Percentiles rank a stretch among this genome's conserved stretches.
These are phyloP conservation scores for Drosophila recens DNA, from an alignment of 2,888 invertebrate species.

Conservation along the genomic window DNA sequence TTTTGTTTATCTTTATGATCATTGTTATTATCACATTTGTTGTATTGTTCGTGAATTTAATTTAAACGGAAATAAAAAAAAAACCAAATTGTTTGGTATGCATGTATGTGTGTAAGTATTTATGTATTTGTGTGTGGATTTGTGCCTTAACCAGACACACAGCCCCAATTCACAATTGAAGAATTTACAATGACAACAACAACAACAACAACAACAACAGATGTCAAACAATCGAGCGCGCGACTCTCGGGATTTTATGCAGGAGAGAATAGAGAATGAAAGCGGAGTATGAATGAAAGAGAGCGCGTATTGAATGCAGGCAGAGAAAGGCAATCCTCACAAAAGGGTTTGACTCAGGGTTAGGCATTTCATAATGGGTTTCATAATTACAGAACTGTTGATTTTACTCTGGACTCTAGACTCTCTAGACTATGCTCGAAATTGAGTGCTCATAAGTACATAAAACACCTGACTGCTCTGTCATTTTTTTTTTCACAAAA, in stretches of 20 bases:
- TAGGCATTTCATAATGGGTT: constrained; percentile 35
- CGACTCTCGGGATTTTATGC: constrained; percentile 57
- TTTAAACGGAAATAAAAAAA: constrained; percentile 55
- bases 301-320: constrained; percentile 7
- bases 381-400: constrained; percentile 52
- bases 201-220: constrained; percentile 55
- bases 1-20: constrained; percentile 62
- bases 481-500: constrained; percentile 16
- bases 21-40: constrained; percentile 71
- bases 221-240: constrained; percentile 62
- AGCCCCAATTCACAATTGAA: constrained; percentile 70
- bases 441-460: constrained; percentile 53
- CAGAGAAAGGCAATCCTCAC: constrained; percentile 46
- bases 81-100: constrained; percentile 37
- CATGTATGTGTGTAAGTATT: constrained; percentile 1
- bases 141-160: constrained; percentile 22
- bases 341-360: constrained; percentile 22
- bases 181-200: constrained; percentile 60
- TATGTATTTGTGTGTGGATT: background rate
- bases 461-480: constrained; percentile 52
- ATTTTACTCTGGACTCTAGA: constrained; percentile 30
- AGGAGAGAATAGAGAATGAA: constrained; percentile 6
- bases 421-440: constrained; percentile 9
- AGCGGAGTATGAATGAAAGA: constrained; percentile 18
- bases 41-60: constrained; percentile 73